phyloP scores from a whole-genome alignment of 1,140 invertebrate species.

The Drosophila nasuta region DNA sequence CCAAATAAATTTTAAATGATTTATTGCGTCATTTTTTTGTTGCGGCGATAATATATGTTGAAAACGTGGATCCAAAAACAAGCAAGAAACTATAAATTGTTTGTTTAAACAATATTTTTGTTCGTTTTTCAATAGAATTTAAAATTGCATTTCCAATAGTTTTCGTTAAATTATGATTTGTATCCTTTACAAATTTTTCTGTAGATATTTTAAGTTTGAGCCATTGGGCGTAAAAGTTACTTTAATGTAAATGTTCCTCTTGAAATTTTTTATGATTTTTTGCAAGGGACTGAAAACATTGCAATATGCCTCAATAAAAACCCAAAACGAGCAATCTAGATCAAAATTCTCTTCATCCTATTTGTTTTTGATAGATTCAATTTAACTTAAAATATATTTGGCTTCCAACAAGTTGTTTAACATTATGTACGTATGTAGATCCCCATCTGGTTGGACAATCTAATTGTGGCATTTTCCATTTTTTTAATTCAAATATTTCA shows the following conservation, averaged over 20 bases:
- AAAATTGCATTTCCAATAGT: too few relatives aligned
- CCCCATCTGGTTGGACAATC: conserved; percentile 43
- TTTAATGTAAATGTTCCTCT: conserved; percentile 32
- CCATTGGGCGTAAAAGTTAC: conserved; percentile 41
- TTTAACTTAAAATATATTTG: background rate
- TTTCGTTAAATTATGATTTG: background rate
- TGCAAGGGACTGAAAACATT: too few relatives aligned
- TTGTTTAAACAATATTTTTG: background rate
- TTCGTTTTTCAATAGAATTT: too few relatives aligned
- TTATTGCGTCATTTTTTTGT: conserved; percentile 19
- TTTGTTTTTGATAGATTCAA: too few relatives aligned
- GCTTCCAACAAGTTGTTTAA: conserved; percentile 6
- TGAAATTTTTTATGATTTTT: conserved; percentile 26
- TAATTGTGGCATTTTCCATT: conserved; percentile 30
- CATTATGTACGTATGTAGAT: conserved; percentile 31
- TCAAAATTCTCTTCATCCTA: too few relatives aligned
- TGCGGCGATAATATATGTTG: background rate
- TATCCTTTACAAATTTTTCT: conserved; percentile 10
- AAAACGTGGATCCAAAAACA: conserved; percentile 32
- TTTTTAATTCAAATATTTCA: conserved; percentile 23
- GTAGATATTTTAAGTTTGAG: conserved; percentile 25
- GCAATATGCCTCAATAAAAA: too few relatives aligned
- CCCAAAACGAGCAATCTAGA: too few relatives aligned
- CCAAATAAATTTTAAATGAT: conserved; percentile 31
- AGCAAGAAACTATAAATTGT: conserved; percentile 1